Conservation (phyloP, 2,797 vertebrate species). For the Petrocephalus sullivani region DNA sequence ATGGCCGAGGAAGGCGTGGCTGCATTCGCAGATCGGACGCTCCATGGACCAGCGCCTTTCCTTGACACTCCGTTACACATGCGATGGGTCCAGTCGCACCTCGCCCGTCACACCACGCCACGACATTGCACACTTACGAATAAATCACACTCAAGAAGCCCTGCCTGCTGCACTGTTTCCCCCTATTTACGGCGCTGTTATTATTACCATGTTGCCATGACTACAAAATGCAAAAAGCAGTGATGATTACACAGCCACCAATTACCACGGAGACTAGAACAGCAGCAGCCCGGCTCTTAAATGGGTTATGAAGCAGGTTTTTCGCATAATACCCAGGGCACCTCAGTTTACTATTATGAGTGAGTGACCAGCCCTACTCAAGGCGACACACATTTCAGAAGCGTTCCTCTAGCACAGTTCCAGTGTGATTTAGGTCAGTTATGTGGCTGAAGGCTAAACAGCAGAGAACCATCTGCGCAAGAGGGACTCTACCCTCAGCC, state of each 20-base stretch:
- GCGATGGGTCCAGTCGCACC: not conserved
- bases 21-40: not conserved
- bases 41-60: too few relatives aligned
- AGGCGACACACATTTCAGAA: conserved; percentile 6
- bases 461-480: not conserved
- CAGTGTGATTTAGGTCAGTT: conserved; percentile 8
- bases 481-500: not conserved
- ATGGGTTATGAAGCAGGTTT: not conserved
- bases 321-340: not conserved
- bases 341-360: conserved; percentile 4
- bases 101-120: not conserved
- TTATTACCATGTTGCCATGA: conserved; percentile 8
- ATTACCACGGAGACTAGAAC: not conserved
- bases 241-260: not conserved
- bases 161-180: not conserved
- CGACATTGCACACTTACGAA: not conserved
- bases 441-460: not conserved
- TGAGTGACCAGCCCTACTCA: not conserved
- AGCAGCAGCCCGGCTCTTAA: not conserved
- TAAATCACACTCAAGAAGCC: not conserved
- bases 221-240: conserved; percentile 1
- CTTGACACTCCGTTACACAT: not conserved
- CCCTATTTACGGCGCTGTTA: not conserved
- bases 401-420: not conserved
- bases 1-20: not conserved